phyloP scores from a whole-genome alignment of 2,113 vertebrate species.

The Eleginops maclovinus region DNA sequence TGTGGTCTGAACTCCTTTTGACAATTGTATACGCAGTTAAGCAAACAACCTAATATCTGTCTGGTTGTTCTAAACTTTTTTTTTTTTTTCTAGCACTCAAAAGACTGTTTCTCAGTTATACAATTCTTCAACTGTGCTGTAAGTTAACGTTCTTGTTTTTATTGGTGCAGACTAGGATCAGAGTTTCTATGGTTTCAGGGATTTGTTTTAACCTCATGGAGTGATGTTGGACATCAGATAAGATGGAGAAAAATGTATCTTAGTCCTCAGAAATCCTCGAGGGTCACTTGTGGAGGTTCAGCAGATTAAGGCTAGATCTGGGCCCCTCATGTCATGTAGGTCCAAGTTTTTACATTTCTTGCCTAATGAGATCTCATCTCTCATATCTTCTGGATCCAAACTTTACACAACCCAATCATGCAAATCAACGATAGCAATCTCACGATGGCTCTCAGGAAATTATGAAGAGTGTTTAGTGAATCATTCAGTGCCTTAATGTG shows the following conservation, averaged over 20 bases:
- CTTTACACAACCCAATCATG: slow-evolving; percentile 62
- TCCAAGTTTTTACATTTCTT: slow-evolving; percentile 44
- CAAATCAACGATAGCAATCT: slow-evolving; percentile 41
- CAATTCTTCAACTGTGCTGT: too few species aligned
- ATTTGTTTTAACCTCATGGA: not conserved
- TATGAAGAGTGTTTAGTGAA: slow-evolving; percentile 57
- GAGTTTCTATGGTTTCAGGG: not conserved
- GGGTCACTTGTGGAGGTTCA: slow-evolving; percentile 29
- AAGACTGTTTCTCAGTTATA: not conserved
- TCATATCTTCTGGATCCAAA: slow-evolving; percentile 25
- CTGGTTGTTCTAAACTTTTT: not conserved
- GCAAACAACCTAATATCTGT: not conserved
- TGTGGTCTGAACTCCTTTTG: not conserved
- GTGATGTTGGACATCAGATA: slow-evolving; percentile 11
- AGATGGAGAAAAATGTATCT: slow-evolving; percentile 13
- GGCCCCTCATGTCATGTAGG: slow-evolving; percentile 1
- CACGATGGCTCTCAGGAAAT: slow-evolving; percentile 52
- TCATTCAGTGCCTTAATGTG: slow-evolving; percentile 41
- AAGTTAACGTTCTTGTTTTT: not conserved
- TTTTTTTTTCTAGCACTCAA: not conserved
- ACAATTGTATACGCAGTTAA: not conserved
- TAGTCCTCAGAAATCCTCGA: slow-evolving; percentile 19
- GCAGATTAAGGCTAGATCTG: slow-evolving; percentile 9
- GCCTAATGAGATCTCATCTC: slow-evolving; percentile 49
- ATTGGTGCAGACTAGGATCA: not conserved